These are phyloP conservation scores for Eudemis profundana DNA, from an alignment of 2,888 invertebrate species.

Conservation along the genomic window DNA sequence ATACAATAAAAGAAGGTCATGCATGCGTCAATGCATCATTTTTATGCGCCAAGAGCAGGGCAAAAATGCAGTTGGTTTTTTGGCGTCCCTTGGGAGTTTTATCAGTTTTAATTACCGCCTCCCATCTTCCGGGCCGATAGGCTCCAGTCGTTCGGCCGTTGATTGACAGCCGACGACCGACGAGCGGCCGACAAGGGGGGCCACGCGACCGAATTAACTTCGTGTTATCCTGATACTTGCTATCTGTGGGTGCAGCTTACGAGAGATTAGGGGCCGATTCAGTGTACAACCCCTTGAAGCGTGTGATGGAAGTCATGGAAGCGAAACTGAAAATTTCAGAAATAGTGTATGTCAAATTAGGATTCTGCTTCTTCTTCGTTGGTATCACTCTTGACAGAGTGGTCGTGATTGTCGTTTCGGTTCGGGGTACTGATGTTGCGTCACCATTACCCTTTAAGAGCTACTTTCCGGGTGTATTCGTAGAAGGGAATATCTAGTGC, in stretches of 20 bases:
- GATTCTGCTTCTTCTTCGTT: too few relatives aligned
- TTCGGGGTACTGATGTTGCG: too few relatives aligned
- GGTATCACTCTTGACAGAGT: too few relatives aligned
- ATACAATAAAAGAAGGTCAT: conserved; percentile 4
- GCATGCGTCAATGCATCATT: conserved; percentile 21
- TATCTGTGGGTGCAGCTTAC: conserved; percentile 45
- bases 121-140: conserved; percentile 56
- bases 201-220: conserved; percentile 83
- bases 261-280: conserved; percentile 27
- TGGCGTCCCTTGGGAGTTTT: conserved; percentile 32
- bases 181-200: conserved; percentile 55
- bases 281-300: neutral
- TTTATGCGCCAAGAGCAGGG: conserved; percentile 11
- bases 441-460: too few relatives aligned
- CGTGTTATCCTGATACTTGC: conserved; percentile 72
- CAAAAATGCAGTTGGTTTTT: conserved; percentile 33
- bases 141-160: conserved; percentile 43
- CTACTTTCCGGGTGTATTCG: too few relatives aligned
- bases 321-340: too few relatives aligned
- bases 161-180: conserved; percentile 63
- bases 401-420: too few relatives aligned
- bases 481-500: too few relatives aligned
- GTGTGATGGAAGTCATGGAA: conserved; percentile 1
- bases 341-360: too few relatives aligned
- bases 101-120: conserved; percentile 41